Conservation (phyloP, 2,888 invertebrate genomes). For the Stenurella melanura region DNA sequence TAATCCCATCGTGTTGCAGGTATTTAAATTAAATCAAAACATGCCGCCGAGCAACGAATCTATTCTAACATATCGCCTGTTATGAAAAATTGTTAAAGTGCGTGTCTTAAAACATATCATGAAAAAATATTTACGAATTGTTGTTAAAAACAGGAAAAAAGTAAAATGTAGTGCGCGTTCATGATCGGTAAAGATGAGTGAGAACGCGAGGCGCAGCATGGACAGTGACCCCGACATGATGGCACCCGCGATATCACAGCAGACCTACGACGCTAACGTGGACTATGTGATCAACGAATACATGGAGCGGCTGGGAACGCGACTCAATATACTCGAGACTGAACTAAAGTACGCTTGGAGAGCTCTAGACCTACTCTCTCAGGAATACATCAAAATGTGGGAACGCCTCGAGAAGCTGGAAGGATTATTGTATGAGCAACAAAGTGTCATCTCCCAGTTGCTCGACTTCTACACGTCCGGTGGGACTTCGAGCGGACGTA, state of each 20-base stretch:
- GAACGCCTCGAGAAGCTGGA: conserved; percentile 92
- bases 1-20: neutral
- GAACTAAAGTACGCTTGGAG: conserved; percentile 95
- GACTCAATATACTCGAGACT: conserved; percentile 90
- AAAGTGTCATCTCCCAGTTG: conserved; percentile 91
- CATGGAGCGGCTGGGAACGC: conserved; percentile 91
- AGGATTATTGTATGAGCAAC: conserved; percentile 90
- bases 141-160: conserved; percentile 42
- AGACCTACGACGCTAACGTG: conserved; percentile 72
- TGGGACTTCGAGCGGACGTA: conserved; percentile 70
- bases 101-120: conserved; percentile 58
- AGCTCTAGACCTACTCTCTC: conserved; percentile 90
- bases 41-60: conserved; percentile 60
- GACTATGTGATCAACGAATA: conserved; percentile 92
- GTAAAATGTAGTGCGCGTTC: conserved; percentile 51
- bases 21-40: conserved; percentile 11
- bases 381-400: conserved; percentile 96
- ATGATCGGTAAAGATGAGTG: conserved; percentile 62
- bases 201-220: conserved; percentile 60
- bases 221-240: conserved; percentile 65
- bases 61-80: conserved; percentile 64
- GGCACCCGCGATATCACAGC: conserved; percentile 67
- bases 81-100: conserved; percentile 30
- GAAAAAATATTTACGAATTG: conserved; percentile 50
- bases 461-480: conserved; percentile 85